Evolutionary conservation across 2,888 invertebrate genomes (phyloP).

Genomic region (Vandiemenella viatica): DNA sequence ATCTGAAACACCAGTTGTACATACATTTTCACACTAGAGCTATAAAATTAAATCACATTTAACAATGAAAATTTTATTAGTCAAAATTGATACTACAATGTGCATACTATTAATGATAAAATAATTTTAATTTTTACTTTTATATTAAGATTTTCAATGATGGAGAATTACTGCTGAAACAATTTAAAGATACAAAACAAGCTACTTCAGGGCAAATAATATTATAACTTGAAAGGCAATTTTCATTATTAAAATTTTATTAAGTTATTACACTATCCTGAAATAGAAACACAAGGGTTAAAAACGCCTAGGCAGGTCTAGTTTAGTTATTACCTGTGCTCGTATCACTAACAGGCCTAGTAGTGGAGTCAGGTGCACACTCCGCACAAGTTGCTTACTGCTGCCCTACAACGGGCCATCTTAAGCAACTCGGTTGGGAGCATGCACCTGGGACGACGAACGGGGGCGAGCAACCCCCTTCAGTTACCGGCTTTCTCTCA

Average conservation of each 20-base stretch:
- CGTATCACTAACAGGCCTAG: constrained; percentile 8
- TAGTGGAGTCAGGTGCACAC: constrained; percentile 10
- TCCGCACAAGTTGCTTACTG: constrained; percentile 2
- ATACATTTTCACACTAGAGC: neutral
- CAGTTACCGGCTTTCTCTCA: constrained; percentile 6
- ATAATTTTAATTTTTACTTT: no score
- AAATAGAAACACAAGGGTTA: neutral
- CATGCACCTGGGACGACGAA: constrained; percentile 8
- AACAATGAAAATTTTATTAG: neutral
- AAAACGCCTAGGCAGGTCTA: neutral
- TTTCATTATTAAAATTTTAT: neutral
- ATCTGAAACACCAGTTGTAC: constrained; percentile 64
- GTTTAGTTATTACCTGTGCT: constrained; percentile 7
- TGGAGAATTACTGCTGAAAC: no score
- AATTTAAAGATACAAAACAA: no score
- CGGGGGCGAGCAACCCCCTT: neutral
- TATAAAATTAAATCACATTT: no score
- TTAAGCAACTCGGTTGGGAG: constrained; percentile 8
- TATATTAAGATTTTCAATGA: no score
- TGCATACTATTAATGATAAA: no score
- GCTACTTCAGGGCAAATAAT: no score
- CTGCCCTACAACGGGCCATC: neutral
- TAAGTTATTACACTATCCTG: neutral
- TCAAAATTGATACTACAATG: neutral
- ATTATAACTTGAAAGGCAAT: no score